Evolutionary conservation across 2,113 vertebrate genomes (phyloP).

Genomic region (Brachirus orientalis): DNA sequence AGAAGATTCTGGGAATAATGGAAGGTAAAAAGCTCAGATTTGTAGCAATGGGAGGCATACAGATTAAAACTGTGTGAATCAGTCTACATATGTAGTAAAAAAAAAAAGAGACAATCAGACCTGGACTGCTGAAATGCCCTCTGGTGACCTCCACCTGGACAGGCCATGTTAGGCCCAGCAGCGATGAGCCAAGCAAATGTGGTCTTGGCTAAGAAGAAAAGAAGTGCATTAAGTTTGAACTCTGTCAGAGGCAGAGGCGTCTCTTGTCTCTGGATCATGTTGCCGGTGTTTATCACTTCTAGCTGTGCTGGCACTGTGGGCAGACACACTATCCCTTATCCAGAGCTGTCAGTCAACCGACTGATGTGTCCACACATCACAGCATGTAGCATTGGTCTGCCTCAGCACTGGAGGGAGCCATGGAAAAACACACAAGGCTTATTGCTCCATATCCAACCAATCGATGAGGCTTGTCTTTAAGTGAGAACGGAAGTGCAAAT

Average conservation of each 20-base stretch:
- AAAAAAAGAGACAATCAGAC: conserved; percentile 26
- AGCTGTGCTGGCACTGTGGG: conserved; percentile 88
- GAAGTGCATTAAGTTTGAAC: conserved; percentile 90
- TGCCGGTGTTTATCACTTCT: conserved; percentile 94
- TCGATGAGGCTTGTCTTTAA: conserved; percentile 80
- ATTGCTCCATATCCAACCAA: conserved; percentile 65
- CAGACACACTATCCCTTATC: conserved; percentile 92
- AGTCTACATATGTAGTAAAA: conserved; percentile 20
- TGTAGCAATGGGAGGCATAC: conserved; percentile 44
- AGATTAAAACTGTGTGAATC: conserved; percentile 54
- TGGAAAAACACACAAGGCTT: conserved; percentile 70
- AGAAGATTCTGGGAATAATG: conserved; percentile 60
- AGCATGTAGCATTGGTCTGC: conserved; percentile 59
- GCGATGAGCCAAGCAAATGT: conserved; percentile 46
- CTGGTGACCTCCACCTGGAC: conserved; percentile 49
- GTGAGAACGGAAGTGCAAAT: conserved; percentile 76
- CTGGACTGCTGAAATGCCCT: conserved; percentile 16
- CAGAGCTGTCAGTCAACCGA: conserved; percentile 91
- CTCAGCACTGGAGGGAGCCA: conserved; percentile 65
- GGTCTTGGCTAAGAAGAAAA: conserved; percentile 66
- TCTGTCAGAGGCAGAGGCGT: conserved; percentile 88
- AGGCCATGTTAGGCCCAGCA: conserved; percentile 23
- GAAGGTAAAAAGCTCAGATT: conserved; percentile 38
- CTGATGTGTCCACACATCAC: conserved; percentile 84
- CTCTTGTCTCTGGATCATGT: conserved; percentile 90